Evolutionary conservation across 1,140 invertebrate genomes (phyloP), one percentile per base, ranked within the genome.

Genomic region (Theocolax elegans): DNA sequence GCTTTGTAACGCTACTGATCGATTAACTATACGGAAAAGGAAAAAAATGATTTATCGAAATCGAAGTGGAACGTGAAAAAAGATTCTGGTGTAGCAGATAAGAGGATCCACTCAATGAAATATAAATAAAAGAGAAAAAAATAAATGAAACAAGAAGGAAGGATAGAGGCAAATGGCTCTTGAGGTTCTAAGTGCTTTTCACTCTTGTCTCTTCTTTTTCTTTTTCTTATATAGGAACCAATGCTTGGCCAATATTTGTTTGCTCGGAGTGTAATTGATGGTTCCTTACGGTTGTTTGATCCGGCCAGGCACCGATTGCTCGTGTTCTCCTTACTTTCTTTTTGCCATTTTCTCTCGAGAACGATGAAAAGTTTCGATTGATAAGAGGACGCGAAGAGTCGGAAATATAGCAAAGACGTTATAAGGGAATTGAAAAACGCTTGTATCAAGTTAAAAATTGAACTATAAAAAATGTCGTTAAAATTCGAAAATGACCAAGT

Each of bases 281-380:
- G 59, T n/a, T 71, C 58, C 35, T 71, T 46, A 48, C 48, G 25
- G 25, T 25, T 63, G 49, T 63, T 70, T 70, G 59, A 70, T 56
- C 48, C 31, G 40, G 19, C 17, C 25, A 29, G 7, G 46, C 1
- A n/a, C 17, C 54, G 54, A 58, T 58, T 58, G 31, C 42, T 25
- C 53, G 27, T 29, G 27, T 53, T 10, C 25, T 53, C 31, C 10
- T 56, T 2, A 19, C 29, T 17, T 17, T 38, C 27, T 17, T 15
- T 19, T 38, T 38, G 17, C 35, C 19, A 38, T 35, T 49, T 23
- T 35, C 25, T 10, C 21, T 31, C 51, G n/a, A 40, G 38, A 46
- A 38, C 10, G 31, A 17, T 51, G 62, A 64, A 65, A 65, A 51
- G n/a, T 42, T 53, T 13, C 19, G 23, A 63, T 63, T 35, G 35